Percentiles rank a stretch among this genome's conserved stretches.
phyloP scores from a whole-genome alignment of 2,888 invertebrate genomes.

The Tineola bisselliella region DNA sequence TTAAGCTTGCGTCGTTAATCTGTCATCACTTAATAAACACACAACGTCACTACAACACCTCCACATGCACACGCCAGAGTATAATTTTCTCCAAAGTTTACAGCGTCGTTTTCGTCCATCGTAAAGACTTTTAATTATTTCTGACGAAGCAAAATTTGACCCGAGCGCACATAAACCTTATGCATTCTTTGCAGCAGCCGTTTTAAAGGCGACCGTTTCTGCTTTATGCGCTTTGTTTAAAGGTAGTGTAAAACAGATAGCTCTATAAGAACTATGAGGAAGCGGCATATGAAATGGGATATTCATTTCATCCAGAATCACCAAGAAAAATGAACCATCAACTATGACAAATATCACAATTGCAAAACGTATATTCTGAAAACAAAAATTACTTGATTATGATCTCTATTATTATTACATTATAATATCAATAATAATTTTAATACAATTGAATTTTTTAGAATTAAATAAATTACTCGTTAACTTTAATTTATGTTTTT shows the following conservation, averaged over 20 bases:
- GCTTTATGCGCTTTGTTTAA: conserved; percentile 34
- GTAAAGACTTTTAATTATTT: conserved; percentile 57
- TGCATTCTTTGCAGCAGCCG: conserved; percentile 36
- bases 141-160: conserved; percentile 45
- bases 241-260: conserved; percentile 26
- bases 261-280: not conserved
- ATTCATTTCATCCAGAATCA: not conserved
- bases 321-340: not conserved
- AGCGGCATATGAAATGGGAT: not conserved
- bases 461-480: no score
- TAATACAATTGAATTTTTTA: no score
- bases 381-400: no score
- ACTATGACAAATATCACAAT: not conserved
- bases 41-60: not conserved
- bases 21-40: not conserved
- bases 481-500: no score
- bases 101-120: conserved; percentile 53
- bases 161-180: conserved; percentile 30
- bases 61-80: conserved; percentile 14
- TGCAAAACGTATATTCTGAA: no score
- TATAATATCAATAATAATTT: no score
- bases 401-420: no score
- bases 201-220: conserved; percentile 24
- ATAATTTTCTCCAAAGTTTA: conserved; percentile 48
- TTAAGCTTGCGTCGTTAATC: not conserved